These are phyloP conservation scores for Phengaris alcon DNA, from an alignment of 2,888 invertebrate genomes.

Conservation along the genomic window DNA sequence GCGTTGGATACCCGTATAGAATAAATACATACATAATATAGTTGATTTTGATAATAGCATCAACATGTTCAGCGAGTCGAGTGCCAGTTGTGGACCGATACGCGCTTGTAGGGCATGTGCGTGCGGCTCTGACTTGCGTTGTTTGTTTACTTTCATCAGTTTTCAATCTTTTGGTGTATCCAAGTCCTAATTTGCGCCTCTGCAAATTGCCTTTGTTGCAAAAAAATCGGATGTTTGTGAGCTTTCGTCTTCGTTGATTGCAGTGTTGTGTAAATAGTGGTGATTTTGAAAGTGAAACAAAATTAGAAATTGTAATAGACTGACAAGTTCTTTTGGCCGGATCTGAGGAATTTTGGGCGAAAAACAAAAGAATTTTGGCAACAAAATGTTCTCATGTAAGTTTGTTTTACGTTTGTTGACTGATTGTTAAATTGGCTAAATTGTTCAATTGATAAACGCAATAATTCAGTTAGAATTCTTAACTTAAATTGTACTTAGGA, in stretches of 20 bases:
- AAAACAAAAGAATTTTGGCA: neutral
- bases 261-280: neutral
- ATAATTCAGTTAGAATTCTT: neutral
- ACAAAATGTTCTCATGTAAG: conserved; percentile 14
- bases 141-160: conserved; percentile 31
- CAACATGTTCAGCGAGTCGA: conserved; percentile 32
- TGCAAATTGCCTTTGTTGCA: neutral
- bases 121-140: conserved; percentile 20
- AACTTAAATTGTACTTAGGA: neutral
- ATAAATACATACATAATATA: conserved; percentile 53
- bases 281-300: neutral
- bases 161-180: neutral
- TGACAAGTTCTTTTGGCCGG: neutral
- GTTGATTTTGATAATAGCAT: conserved; percentile 47
- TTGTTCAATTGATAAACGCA: neutral
- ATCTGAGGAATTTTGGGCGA: conserved; percentile 32
- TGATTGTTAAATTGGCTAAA: neutral
- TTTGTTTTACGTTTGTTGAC: neutral
- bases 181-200: neutral
- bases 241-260: neutral
- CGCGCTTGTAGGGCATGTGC: conserved; percentile 25
- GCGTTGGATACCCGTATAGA: conserved; percentile 47
- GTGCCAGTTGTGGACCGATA: conserved; percentile 39
- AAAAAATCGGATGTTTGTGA: neutral
- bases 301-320: neutral